phyloP scores from a whole-genome alignment of 2,113 vertebrate species.

The Sterna hirundo region DNA sequence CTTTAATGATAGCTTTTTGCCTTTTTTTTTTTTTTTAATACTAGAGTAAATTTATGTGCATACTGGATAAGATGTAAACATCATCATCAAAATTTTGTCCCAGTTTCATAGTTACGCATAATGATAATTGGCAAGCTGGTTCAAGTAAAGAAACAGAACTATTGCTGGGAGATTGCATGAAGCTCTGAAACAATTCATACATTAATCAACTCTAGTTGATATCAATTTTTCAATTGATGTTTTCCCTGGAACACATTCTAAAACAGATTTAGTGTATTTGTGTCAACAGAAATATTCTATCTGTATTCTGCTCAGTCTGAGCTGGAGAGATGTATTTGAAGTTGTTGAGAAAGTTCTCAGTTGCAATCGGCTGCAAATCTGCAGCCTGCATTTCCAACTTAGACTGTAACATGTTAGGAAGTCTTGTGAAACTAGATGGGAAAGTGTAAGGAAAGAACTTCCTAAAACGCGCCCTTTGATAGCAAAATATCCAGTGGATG shows the following conservation, averaged over 20 bases:
- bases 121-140: conserved; percentile 59
- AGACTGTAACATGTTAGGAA: background rate
- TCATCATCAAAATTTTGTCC: conserved; percentile 59
- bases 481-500: background rate
- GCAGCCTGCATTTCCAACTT: background rate
- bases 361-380: conserved; percentile 16
- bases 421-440: background rate
- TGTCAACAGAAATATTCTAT: conserved; percentile 44
- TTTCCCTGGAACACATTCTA: conserved; percentile 32
- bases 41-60: conserved; percentile 57
- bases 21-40: background rate
- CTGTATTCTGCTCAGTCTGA: conserved; percentile 24
- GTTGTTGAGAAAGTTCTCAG: background rate
- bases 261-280: conserved; percentile 36
- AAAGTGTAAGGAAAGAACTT: background rate
- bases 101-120: conserved; percentile 38
- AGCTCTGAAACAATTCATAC: conserved; percentile 43
- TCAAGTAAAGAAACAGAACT: conserved; percentile 47
- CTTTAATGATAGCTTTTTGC: background rate
- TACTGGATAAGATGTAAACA: conserved; percentile 58
- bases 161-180: conserved; percentile 31
- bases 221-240: conserved; percentile 55
- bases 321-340: background rate
- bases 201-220: conserved; percentile 59
- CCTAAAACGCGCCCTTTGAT: background rate